phyloP scores from a whole-genome alignment of 2,113 vertebrate species.

The Nycticebus coucang region DNA sequence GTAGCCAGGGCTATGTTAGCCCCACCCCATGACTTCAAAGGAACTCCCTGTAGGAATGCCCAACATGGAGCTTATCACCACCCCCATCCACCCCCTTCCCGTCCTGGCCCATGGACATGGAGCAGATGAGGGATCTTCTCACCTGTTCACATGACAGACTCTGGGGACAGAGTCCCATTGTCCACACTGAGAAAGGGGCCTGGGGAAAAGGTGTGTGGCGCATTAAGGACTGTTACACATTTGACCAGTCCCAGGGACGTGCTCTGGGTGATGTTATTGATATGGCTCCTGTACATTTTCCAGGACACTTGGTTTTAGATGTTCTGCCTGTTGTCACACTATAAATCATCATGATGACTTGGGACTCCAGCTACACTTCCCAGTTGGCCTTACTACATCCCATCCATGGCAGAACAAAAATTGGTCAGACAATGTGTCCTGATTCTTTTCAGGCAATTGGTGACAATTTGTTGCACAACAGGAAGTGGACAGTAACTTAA shows the following conservation, averaged over 20 bases:
- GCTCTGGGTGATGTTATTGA: background rate
- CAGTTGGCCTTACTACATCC: background rate
- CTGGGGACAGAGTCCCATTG: background rate
- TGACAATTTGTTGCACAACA: slow-evolving; percentile 55
- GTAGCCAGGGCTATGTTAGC: background rate
- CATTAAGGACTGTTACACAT: background rate
- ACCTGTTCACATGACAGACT: background rate
- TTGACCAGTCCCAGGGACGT: background rate
- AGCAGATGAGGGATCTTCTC: background rate
- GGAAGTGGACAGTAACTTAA: slow-evolving; percentile 67
- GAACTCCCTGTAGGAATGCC: background rate
- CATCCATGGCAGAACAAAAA: background rate
- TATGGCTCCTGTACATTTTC: background rate
- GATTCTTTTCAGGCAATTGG: slow-evolving; percentile 40
- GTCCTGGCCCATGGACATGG: background rate
- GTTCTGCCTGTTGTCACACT: slow-evolving; percentile 18
- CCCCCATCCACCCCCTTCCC: background rate
- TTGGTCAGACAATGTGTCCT: slow-evolving; percentile 27
- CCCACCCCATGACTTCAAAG: background rate
- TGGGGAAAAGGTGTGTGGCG: background rate
- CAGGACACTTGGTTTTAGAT: slow-evolving; percentile 33
- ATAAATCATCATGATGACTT: background rate
- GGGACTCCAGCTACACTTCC: background rate
- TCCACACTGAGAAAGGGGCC: background rate
- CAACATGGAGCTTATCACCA: background rate